Evolutionary conservation across 2,113 vertebrate species (phyloP).

Genomic region (Thryonomys swinderianus): DNA sequence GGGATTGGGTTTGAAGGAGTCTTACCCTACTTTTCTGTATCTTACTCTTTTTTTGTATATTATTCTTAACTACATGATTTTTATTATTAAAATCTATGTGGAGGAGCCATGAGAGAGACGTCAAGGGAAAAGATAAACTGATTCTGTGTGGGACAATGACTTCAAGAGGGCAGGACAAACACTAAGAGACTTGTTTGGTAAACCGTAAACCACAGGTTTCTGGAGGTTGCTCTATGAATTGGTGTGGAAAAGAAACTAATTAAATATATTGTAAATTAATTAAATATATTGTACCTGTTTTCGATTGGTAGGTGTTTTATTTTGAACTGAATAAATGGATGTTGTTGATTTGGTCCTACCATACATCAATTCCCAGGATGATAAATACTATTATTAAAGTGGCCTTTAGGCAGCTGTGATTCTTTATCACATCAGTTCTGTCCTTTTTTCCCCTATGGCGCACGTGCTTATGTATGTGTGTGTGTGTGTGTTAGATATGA

Average conservation of each 20-base stretch:
- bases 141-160: neutral
- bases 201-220: neutral
- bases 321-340: neutral
- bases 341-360: constrained; percentile 33
- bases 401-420: neutral
- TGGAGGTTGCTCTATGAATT: neutral
- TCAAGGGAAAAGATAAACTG: neutral
- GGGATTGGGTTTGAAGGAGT: neutral
- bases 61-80: neutral
- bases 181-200: neutral
- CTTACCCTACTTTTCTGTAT: neutral
- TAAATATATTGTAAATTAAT: neutral
- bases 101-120: neutral
- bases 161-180: neutral
- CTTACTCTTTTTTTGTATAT: constrained; percentile 22
- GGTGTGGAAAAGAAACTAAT: neutral
- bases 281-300: neutral
- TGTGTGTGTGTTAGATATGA: neutral
- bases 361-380: neutral
- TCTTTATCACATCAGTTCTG: constrained; percentile 6
- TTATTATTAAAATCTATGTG: neutral
- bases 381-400: neutral
- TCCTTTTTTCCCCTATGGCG: neutral
- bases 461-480: neutral
- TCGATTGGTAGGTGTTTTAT: neutral